phyloP scores from a whole-genome alignment of 2,797 vertebrate species.

The Euthynnus affinis region DNA sequence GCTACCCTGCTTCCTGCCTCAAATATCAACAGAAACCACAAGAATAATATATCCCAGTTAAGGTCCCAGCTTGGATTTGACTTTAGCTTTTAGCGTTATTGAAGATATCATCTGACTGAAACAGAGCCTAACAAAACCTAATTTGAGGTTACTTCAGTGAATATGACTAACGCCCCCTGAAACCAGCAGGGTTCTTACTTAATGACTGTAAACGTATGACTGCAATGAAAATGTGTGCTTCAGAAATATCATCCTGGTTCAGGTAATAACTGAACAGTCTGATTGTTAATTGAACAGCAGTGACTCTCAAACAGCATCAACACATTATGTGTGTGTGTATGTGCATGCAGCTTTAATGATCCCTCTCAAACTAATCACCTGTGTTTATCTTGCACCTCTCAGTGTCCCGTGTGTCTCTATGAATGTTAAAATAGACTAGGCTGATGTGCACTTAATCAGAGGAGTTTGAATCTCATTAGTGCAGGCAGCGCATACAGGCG shows the following conservation, averaged over 20 bases:
- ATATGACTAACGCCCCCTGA: constrained; percentile 28
- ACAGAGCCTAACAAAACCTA: constrained; percentile 22
- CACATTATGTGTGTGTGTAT: background rate
- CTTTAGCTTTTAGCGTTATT: constrained; percentile 62
- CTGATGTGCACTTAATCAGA: constrained; percentile 28
- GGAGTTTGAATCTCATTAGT: constrained; percentile 40
- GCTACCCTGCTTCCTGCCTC: background rate
- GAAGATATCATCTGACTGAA: constrained; percentile 33
- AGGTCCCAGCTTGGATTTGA: constrained; percentile 30
- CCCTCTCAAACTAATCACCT: constrained; percentile 29
- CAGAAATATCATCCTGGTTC: background rate
- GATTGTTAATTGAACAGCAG: constrained; percentile 28
- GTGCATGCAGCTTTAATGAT: background rate
- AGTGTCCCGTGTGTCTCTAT: constrained; percentile 9
- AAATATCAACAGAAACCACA: constrained; percentile 15
- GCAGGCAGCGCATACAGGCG: background rate
- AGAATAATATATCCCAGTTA: background rate
- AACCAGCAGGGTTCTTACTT: constrained; percentile 26
- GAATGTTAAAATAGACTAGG: constrained; percentile 14
- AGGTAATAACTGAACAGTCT: background rate
- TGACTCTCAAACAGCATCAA: constrained; percentile 9
- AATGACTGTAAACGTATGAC: constrained; percentile 26
- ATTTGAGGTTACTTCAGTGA: constrained; percentile 43
- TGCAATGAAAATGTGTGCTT: constrained; percentile 8
- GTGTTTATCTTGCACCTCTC: constrained; percentile 31